phyloP scores from a whole-genome alignment of 1,140 invertebrate genomes.

The Berghia stephanieae region DNA sequence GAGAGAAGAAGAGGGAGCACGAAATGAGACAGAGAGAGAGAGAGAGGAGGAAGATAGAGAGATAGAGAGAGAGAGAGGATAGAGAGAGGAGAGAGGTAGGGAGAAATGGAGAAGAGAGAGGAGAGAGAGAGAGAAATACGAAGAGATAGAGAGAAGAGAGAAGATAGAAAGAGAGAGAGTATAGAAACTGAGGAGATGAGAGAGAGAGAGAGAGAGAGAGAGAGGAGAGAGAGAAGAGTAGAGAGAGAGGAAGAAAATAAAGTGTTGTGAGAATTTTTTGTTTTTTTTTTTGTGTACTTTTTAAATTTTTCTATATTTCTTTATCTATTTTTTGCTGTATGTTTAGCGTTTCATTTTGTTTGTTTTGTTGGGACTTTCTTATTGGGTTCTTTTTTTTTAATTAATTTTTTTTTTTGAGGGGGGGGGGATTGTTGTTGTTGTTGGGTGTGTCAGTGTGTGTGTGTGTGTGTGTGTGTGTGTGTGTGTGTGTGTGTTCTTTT shows the following conservation, averaged over 20 bases:
- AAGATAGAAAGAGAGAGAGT: background rate
- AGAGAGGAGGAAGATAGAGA: no score
- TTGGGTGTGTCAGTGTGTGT: background rate
- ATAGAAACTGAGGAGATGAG: background rate
- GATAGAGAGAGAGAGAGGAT: no score
- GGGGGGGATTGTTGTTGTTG: background rate
- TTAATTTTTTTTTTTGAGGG: background rate
- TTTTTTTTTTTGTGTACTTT: background rate
- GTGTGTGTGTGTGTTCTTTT: background rate
- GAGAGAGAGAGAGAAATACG: background rate
- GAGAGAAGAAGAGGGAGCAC: no score
- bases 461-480: no score
- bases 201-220: constrained; percentile 13
- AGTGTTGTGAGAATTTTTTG: background rate
- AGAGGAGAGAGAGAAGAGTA: constrained; percentile 13
- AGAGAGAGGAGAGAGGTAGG: no score
- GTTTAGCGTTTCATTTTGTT: no score
- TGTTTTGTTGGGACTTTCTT: background rate
- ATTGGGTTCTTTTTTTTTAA: background rate
- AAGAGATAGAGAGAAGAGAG: background rate
- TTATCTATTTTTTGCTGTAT: no score
- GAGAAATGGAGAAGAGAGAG: no score
- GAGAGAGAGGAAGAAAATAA: background rate
- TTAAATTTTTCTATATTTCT: no score
- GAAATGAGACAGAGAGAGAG: no score